Evolutionary conservation across 2,797 vertebrate genomes (phyloP).

Genomic region (Gila robusta): DNA sequence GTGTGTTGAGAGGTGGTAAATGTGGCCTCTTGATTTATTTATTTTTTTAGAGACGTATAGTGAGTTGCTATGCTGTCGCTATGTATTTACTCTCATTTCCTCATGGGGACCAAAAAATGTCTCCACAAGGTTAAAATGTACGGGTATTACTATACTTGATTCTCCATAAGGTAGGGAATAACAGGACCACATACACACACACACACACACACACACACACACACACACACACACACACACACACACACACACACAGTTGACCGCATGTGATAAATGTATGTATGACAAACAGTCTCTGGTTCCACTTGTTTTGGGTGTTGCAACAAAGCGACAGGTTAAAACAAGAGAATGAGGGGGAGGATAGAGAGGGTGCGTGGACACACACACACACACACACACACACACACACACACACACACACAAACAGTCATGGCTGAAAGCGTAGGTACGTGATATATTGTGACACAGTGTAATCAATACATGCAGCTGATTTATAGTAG

Average conservation of each 20-base stretch:
- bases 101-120: background rate
- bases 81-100: background rate
- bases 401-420: slow-evolving; percentile 25
- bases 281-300: slow-evolving; percentile 42
- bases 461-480: slow-evolving; percentile 42
- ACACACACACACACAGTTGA: background rate
- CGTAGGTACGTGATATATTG: background rate
- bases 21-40: slow-evolving; percentile 27
- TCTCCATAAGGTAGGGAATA: background rate
- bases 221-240: background rate
- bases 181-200: background rate
- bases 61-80: background rate
- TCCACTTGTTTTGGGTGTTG: slow-evolving; percentile 60
- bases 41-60: background rate
- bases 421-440: slow-evolving; percentile 14
- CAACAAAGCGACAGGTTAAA: slow-evolving; percentile 62
- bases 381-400: slow-evolving; percentile 35
- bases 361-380: background rate
- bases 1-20: background rate
- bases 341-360: slow-evolving; percentile 58
- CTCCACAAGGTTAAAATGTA: too few relatives aligned
- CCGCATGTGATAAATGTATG: slow-evolving; percentile 36
- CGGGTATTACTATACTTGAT: too few relatives aligned
- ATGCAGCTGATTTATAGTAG: slow-evolving; percentile 62
- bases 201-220: too few relatives aligned